Conservation (phyloP, 2,888 invertebrate species). For the Watsonalla cultraria region DNA sequence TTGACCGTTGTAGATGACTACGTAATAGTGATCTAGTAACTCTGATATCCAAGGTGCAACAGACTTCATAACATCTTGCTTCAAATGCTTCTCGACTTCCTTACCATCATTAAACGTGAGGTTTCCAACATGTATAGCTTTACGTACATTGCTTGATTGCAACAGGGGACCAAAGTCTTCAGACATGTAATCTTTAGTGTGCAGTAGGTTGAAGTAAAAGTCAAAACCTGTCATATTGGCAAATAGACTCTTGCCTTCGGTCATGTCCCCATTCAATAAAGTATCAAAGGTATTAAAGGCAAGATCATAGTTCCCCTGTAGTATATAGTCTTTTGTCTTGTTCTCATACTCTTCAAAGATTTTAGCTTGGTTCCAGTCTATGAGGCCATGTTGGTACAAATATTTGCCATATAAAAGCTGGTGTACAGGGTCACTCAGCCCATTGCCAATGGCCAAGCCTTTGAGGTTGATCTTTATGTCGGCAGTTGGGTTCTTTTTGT, state of each 20-base stretch:
- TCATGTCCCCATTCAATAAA: conserved; percentile 84
- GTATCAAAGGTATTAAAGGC: conserved; percentile 86
- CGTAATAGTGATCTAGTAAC: conserved; percentile 82
- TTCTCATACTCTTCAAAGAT: conserved; percentile 81
- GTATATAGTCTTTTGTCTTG: conserved; percentile 78
- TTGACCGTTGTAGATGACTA: conserved; percentile 93
- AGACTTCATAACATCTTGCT: conserved; percentile 89
- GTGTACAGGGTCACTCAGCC: conserved; percentile 87
- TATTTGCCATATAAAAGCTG: conserved; percentile 89
- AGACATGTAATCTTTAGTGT: conserved; percentile 76
- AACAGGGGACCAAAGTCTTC: conserved; percentile 80
- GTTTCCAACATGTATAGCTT: conserved; percentile 91
- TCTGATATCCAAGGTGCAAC: conserved; percentile 86
- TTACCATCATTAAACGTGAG: conserved; percentile 82
- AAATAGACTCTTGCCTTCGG: conserved; percentile 79
- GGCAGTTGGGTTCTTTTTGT: conserved; percentile 79
- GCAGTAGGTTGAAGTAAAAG: conserved; percentile 86
- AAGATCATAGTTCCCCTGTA: conserved; percentile 80
- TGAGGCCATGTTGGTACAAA: conserved; percentile 86
- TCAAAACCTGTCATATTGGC: conserved; percentile 86
- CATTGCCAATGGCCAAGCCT: conserved; percentile 88
- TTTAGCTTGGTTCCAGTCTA: conserved; percentile 81
- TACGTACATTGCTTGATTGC: conserved; percentile 81
- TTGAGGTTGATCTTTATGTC: conserved; percentile 85
- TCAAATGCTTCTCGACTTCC: conserved; percentile 84